Conservation (phyloP, 2,113 vertebrate genomes). For the Micronycteris hirsuta region DNA sequence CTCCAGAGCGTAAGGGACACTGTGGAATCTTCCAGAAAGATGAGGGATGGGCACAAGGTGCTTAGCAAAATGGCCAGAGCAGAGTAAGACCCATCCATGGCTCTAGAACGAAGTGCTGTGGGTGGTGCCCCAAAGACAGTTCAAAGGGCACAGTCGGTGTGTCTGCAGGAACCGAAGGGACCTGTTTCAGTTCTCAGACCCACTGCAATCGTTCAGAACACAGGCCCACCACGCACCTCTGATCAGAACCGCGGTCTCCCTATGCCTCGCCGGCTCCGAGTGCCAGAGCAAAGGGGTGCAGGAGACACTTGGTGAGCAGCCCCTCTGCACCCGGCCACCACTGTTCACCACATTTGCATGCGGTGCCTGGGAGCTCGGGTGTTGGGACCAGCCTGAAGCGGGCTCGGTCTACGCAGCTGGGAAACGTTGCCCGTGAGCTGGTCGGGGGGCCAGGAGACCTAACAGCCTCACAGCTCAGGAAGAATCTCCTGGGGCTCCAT, state of each 20-base stretch:
- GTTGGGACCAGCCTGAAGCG: accelerated
- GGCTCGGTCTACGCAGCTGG: accelerated
- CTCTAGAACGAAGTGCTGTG: background rate
- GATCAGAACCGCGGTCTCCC: accelerated
- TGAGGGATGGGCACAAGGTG: background rate
- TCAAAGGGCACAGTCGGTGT: accelerated
- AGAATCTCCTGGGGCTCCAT: accelerated
- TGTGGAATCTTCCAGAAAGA: background rate
- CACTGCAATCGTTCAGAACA: background rate
- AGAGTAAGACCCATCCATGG: background rate
- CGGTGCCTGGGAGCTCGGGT: accelerated
- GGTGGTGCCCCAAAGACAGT: accelerated
- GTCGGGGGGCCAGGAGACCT: accelerated
- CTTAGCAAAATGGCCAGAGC: background rate
- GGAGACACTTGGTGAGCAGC: no score
- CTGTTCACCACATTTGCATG: accelerated
- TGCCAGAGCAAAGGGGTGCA: no score
- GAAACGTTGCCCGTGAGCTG: background rate
- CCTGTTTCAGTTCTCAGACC: background rate
- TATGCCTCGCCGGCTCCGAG: no score
- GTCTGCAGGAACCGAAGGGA: background rate
- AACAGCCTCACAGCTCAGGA: accelerated
- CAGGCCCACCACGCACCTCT: accelerated
- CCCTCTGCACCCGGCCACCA: background rate
- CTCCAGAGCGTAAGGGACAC: background rate